Evolutionary conservation across 2,888 invertebrate genomes (phyloP).

Genomic region (Drosophila cognata): DNA sequence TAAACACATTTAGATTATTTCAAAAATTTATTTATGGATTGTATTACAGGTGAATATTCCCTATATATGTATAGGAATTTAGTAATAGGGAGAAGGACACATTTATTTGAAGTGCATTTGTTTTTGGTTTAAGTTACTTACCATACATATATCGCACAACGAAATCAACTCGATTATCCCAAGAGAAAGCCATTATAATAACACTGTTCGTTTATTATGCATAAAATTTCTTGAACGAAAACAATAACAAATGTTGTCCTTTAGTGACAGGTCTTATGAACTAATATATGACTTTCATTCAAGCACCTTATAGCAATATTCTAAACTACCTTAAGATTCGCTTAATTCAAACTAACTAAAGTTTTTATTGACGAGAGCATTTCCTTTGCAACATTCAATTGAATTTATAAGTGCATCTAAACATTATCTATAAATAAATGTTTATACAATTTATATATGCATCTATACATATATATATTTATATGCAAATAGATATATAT

Average conservation of each 20-base stretch:
- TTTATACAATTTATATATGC: slow-evolving; percentile 30
- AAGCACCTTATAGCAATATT: slow-evolving; percentile 26
- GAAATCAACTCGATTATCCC: slow-evolving; percentile 93
- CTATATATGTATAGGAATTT: background rate
- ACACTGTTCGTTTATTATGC: slow-evolving; percentile 43
- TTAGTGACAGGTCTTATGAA: slow-evolving; percentile 37
- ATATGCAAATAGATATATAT: slow-evolving; percentile 29
- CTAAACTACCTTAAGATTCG: slow-evolving; percentile 81
- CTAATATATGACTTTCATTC: slow-evolving; percentile 22
- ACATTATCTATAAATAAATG: slow-evolving; percentile 61
- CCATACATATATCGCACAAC: slow-evolving; percentile 93
- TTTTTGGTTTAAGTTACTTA: slow-evolving; percentile 84
- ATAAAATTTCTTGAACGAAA: slow-evolving; percentile 67
- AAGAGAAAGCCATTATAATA: slow-evolving; percentile 90
- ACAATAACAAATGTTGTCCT: slow-evolving; percentile 31
- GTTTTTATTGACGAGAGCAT: slow-evolving; percentile 56
- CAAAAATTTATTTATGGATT: background rate
- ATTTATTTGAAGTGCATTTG: background rate
- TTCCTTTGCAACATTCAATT: slow-evolving; percentile 66
- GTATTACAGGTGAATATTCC: background rate
- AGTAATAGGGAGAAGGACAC: slow-evolving; percentile 7
- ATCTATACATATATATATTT: slow-evolving; percentile 33
- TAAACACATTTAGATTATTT: background rate
- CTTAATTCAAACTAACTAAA: slow-evolving; percentile 83
- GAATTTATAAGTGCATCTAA: slow-evolving; percentile 66